phyloP scores from a whole-genome alignment of 2,888 invertebrate species.

The Sesia bembeciformis region DNA sequence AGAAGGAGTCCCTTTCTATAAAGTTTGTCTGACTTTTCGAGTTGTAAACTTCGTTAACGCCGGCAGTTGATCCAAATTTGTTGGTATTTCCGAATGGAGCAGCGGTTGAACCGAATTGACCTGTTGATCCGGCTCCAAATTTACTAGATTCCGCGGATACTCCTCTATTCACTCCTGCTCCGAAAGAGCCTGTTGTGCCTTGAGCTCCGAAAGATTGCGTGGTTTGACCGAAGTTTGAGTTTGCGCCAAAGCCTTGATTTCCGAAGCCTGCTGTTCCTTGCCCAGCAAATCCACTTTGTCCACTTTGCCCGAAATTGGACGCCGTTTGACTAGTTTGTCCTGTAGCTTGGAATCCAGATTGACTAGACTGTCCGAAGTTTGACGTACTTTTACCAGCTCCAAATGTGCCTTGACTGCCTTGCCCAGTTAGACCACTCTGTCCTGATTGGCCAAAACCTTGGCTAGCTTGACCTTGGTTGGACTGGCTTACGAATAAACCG shows the following conservation, averaged over 20 bases:
- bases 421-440: neutral
- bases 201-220: neutral
- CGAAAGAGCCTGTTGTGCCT: neutral
- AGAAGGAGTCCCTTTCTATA: slow-evolving; percentile 47
- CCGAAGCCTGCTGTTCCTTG: neutral
- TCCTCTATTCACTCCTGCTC: neutral
- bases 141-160: neutral
- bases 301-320: neutral
- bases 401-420: neutral
- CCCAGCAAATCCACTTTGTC: neutral
- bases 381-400: neutral
- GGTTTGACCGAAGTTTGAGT: neutral
- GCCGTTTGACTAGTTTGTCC: neutral
- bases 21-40: slow-evolving; percentile 49
- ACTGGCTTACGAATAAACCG: slow-evolving; percentile 22
- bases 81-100: slow-evolving; percentile 7
- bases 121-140: slow-evolving; percentile 7
- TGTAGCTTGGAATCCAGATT: neutral
- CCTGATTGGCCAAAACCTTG: slow-evolving; percentile 9
- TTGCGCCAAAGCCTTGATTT: neutral
- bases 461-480: slow-evolving; percentile 4
- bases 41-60: slow-evolving; percentile 37
- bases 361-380: neutral
- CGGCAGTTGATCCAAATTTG: slow-evolving; percentile 22
- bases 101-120: neutral